phyloP scores from a whole-genome alignment of 2,888 invertebrate genomes.

The Scaptomyza flava region DNA sequence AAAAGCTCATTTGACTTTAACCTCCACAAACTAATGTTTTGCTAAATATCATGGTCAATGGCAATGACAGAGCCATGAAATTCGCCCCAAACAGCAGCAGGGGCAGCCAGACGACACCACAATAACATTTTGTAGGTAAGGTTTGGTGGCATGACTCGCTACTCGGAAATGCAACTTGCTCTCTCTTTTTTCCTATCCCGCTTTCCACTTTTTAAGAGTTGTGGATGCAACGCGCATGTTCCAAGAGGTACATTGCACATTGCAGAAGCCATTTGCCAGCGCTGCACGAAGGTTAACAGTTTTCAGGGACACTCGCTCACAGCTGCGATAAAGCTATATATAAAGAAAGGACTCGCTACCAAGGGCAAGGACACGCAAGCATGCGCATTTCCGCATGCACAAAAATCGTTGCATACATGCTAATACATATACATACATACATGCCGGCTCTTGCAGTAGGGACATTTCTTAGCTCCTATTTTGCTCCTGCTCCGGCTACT shows the following conservation, averaged over 20 bases:
- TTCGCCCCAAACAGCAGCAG: constrained; percentile 38
- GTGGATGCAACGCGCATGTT: constrained; percentile 66
- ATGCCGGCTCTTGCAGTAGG: constrained; percentile 38
- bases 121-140: constrained; percentile 13
- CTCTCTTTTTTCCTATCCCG: background rate
- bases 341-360: constrained; percentile 61
- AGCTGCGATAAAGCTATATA: constrained; percentile 35
- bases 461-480: constrained; percentile 26
- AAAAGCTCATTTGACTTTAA: constrained; percentile 21
- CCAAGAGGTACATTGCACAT: constrained; percentile 52
- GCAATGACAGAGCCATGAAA: constrained; percentile 45
- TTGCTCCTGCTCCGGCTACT: constrained; percentile 7
- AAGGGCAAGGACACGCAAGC: constrained; percentile 84
- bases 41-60: constrained; percentile 73
- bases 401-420: constrained; percentile 39
- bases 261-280: constrained; percentile 48
- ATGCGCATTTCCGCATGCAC: constrained; percentile 80
- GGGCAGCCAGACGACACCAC: constrained; percentile 73
- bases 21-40: constrained; percentile 35
- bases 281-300: constrained; percentile 75
- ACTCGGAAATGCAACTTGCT: constrained; percentile 21
- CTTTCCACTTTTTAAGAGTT: background rate
- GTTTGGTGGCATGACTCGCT: constrained; percentile 28
- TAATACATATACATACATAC: background rate
- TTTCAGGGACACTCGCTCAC: constrained; percentile 50